Evolutionary conservation across 2,797 vertebrate genomes (phyloP), one percentile per base, ranked within the genome.

Genomic region (Melanotaenia trifasciata): DNA sequence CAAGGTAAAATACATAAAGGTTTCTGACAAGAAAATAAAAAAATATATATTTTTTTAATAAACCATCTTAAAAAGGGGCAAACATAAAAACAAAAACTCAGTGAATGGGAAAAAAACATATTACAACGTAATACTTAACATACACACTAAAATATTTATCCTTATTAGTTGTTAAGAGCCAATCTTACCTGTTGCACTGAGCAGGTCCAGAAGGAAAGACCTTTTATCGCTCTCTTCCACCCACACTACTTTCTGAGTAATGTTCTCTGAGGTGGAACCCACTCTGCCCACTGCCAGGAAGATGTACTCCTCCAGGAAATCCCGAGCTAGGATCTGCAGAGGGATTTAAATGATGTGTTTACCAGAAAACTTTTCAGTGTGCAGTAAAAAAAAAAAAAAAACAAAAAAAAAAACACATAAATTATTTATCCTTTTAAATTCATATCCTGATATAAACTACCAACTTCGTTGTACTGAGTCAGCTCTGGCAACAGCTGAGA

Each of bases 161-260:
- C 14, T 18, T 3, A 16, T 36, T 11, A 12, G 57, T 33, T 20
- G 30, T 4, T 33, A 33, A 63, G 45, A 51, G 47, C 50, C 11
- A 0, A 26, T 40, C 87, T 89, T 78, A 98, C 97, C 97, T 94
- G 97, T 98, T 36, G 96, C 97, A 80, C 96, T 97, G 51, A 99
- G 94, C 77, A 97, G 94, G 76, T 98, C 97, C 79, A 98, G 94
- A 71, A 99, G 94, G 92, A 98, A 99, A 1, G 97, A 98, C 76
- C 97, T 90, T 90, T 99, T 99, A 76, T 99, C 98, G 51, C 75
- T 86, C 58, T 99, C 98, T 70, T 99, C 97, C 50, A 99, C 97
- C 97, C 96, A 99, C 62, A 98, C 97, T 47, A 99, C 97, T 87
- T 99, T 98, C 92, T 99, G 97, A 60, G 97, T 99, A 72, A 99